These are phyloP conservation scores for Cosmorhoe ocellata DNA, from an alignment of 2,888 invertebrate species.

Conservation along the genomic window DNA sequence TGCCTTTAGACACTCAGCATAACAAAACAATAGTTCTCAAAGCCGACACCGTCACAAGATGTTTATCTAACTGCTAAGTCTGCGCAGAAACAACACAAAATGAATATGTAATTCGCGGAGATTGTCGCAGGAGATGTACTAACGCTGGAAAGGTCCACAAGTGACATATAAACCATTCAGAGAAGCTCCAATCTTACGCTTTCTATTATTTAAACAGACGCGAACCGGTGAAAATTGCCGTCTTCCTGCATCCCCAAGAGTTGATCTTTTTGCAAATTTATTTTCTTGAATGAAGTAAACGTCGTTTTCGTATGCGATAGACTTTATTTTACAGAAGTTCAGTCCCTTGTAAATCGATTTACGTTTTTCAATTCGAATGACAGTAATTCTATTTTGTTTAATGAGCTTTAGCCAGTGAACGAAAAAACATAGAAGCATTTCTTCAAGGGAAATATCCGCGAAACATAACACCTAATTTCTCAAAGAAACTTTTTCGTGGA, in stretches of 20 bases:
- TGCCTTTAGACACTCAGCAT: too few relatives aligned
- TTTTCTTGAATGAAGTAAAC: constrained; percentile 21
- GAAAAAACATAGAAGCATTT: too few relatives aligned
- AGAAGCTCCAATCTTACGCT: constrained; percentile 76
- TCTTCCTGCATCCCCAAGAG: constrained; percentile 52
- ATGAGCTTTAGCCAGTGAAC: too few relatives aligned
- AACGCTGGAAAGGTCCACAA: constrained; percentile 72
- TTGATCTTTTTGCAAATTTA: constrained; percentile 27
- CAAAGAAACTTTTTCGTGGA: too few relatives aligned
- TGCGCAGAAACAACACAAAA: constrained; percentile 56
- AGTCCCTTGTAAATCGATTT: constrained; percentile 1
- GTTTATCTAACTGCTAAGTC: constrained; percentile 52
- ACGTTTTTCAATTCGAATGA: background rate
- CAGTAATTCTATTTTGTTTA: background rate
- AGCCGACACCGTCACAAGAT: constrained; percentile 29
- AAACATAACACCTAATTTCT: too few relatives aligned
- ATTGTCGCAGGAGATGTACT: constrained; percentile 67
- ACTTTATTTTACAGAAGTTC: constrained; percentile 8
- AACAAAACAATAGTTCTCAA: constrained; percentile 24
- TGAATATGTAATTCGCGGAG: constrained; percentile 73
- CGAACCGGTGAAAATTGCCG: constrained; percentile 68
- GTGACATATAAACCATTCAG: constrained; percentile 80
- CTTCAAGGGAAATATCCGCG: too few relatives aligned
- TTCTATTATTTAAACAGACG: constrained; percentile 79
- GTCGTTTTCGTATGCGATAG: constrained; percentile 16